Percentiles rank a stretch among this genome's conserved stretches.
phyloP scores from a whole-genome alignment of 2,113 vertebrate genomes.

The Hylia prasina region DNA sequence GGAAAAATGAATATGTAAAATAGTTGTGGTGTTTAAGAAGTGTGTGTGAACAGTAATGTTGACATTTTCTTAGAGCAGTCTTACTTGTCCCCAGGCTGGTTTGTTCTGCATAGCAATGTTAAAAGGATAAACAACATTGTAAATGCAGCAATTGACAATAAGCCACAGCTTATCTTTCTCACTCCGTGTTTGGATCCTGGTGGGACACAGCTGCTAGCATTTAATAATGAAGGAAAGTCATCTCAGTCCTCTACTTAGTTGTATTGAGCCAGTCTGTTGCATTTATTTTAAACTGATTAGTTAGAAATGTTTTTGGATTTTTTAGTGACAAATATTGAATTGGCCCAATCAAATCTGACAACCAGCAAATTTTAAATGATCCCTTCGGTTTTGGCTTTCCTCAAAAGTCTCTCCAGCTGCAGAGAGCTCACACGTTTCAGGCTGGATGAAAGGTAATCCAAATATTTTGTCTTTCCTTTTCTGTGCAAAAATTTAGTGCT shows the following conservation, averaged over 20 bases:
- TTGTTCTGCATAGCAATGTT: not conserved
- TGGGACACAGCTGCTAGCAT: not conserved
- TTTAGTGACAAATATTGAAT: not conserved
- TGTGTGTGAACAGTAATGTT: not conserved
- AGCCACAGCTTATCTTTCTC: not conserved
- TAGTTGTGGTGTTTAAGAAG: not conserved
- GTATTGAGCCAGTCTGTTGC: not conserved
- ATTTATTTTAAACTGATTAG: not conserved
- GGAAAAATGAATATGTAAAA: not conserved
- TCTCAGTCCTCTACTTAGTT: not conserved
- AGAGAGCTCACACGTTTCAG: not conserved
- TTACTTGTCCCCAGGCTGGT: not conserved
- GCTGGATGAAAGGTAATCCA: not conserved
- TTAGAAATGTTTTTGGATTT: not conserved
- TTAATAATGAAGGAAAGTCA: not conserved
- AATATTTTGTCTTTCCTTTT: not conserved
- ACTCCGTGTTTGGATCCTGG: not conserved
- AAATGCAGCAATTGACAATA: not conserved
- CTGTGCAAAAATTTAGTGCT: not conserved
- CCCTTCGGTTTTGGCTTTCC: not conserved
- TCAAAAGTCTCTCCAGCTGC: not conserved
- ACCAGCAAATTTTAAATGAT: not conserved
- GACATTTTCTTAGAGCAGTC: not conserved
- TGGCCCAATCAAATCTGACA: not conserved
- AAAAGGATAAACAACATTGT: not conserved